Percentiles rank a stretch among this genome's conserved stretches.
Conservation (phyloP, 2,797 vertebrate species). For the Sparidentex hasta region DNA sequence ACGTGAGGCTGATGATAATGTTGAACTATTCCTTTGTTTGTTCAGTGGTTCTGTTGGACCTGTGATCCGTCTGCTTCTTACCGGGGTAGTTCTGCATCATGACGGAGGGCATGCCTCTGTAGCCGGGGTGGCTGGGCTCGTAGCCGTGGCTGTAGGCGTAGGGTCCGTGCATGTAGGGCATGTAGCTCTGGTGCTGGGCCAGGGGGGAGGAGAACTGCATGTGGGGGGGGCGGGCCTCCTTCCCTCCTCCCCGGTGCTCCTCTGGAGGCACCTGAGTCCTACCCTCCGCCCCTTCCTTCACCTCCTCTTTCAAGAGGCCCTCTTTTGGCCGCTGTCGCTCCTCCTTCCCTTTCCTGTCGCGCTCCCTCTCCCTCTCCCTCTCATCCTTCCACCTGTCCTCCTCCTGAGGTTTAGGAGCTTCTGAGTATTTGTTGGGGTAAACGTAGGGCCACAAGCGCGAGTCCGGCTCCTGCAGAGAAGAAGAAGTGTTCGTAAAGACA, state of each 20-base stretch:
- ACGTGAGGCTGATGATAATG: too few relatives aligned
- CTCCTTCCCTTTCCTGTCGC: constrained; percentile 89
- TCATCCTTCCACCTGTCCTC: constrained; percentile 92
- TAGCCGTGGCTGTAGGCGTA: constrained; percentile 96
- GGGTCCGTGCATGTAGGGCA: constrained; percentile 95
- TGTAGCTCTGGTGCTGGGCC: constrained; percentile 95
- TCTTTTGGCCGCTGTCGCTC: constrained; percentile 90
- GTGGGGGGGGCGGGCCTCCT: constrained; percentile 89
- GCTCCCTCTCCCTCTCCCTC: constrained; percentile 83
- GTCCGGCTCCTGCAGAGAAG: constrained; percentile 86
- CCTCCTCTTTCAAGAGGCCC: constrained; percentile 82
- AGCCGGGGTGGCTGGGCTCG: constrained; percentile 93
- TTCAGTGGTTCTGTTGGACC: too few relatives aligned
- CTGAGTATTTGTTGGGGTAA: constrained; percentile 94
- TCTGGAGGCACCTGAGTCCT: constrained; percentile 88
- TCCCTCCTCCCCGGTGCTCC: constrained; percentile 89
- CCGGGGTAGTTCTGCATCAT: constrained; percentile 99
- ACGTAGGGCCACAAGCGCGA: constrained; percentile 95
- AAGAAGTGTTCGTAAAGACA: constrained; percentile 26
- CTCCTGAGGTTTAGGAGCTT: constrained; percentile 87
- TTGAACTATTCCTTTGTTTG: too few relatives aligned
- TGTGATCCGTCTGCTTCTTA: constrained; percentile 59
- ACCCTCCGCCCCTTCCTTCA: constrained; percentile 87
- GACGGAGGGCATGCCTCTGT: constrained; percentile 93
- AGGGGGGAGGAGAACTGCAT: constrained; percentile 94